phyloP scores from a whole-genome alignment of 2,113 vertebrate species.

The Myocastor coypus region DNA sequence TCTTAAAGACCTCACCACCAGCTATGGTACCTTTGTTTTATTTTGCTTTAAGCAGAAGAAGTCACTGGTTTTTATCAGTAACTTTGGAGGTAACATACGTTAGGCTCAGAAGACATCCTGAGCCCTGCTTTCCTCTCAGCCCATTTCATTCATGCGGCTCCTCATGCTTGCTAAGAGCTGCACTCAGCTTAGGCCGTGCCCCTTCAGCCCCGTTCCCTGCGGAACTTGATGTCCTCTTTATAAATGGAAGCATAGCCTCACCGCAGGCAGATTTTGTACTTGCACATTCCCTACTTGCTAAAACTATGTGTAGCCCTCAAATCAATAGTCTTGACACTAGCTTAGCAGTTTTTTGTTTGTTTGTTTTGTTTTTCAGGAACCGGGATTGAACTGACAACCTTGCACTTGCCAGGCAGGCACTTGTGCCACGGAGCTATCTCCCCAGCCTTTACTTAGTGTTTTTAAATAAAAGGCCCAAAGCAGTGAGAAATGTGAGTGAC shows the following conservation, averaged over 20 bases:
- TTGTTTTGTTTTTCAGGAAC: too few species aligned
- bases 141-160: neutral
- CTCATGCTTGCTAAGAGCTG: neutral
- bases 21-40: neutral
- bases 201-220: neutral
- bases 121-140: neutral
- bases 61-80: neutral
- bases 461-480: neutral
- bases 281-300: neutral
- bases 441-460: neutral
- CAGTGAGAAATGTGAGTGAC: neutral
- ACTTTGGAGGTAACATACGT: neutral
- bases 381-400: too few species aligned
- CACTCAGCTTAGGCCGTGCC: neutral
- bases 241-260: neutral
- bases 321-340: neutral
- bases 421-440: too few species aligned
- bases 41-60: constrained; percentile 18
- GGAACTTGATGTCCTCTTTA: neutral
- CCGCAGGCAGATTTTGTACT: neutral
- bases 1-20: neutral
- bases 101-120: neutral
- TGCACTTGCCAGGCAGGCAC: too few species aligned
- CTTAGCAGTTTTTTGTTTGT: too few species aligned
- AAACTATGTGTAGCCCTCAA: neutral